Conservation (phyloP, 2,113 vertebrate genomes). For the Stictonetta naevosa region DNA sequence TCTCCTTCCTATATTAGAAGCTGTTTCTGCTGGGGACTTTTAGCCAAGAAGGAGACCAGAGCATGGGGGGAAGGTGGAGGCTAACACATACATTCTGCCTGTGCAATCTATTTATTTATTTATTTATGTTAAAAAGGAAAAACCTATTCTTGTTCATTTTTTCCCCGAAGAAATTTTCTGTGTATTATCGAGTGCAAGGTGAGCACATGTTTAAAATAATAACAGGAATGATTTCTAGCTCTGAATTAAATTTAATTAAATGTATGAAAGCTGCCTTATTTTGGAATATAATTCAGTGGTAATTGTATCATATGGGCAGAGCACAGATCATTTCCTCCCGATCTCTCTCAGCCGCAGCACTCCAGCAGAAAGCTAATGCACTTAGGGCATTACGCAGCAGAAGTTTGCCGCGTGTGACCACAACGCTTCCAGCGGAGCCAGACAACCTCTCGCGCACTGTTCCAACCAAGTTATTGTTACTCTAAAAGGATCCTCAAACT, state of each 20-base stretch:
- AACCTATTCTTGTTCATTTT: neutral
- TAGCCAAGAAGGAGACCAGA: neutral
- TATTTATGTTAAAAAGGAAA: neutral
- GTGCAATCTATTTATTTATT: neutral
- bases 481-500: neutral
- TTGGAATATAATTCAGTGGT: neutral
- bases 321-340: neutral
- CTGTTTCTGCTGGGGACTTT: no score
- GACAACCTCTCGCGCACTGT: neutral
- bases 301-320: neutral
- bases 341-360: neutral
- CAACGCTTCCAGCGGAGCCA: neutral
- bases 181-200: neutral
- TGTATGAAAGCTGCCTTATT: neutral
- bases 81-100: rapidly evolving
- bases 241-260: neutral
- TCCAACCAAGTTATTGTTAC: neutral
- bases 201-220: neutral
- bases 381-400: neutral
- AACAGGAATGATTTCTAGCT: neutral
- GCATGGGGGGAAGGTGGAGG: neutral
- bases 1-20: neutral
- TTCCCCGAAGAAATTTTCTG: neutral
- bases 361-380: neutral
- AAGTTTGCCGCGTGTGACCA: neutral